Conservation (phyloP, 2,113 vertebrate species). For the Spheniscus mendiculus region DNA sequence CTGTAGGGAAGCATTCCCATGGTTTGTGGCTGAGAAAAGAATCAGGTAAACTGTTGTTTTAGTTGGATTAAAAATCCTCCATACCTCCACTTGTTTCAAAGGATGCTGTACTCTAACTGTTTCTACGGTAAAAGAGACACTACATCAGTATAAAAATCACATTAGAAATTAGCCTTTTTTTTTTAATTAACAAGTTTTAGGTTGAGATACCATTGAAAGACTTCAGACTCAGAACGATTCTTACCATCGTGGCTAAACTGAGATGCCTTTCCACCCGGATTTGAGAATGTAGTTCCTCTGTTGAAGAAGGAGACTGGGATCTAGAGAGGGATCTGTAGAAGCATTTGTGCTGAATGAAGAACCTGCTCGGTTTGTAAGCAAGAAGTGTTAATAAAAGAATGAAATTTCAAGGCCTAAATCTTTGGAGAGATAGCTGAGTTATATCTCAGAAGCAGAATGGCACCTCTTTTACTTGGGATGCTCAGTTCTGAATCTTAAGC, state of each 20-base stretch:
- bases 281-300: background rate
- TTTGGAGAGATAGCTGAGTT: background rate
- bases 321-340: background rate
- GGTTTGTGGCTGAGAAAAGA: background rate
- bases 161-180: background rate
- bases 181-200: background rate
- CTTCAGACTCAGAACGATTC: background rate
- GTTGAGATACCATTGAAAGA: background rate
- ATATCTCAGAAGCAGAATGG: background rate
- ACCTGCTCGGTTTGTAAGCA: background rate
- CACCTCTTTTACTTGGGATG: background rate
- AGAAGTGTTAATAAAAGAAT: background rate
- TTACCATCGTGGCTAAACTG: background rate
- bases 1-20: constrained; percentile 24
- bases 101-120: background rate
- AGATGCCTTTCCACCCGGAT: background rate
- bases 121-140: background rate
- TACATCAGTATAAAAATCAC: background rate
- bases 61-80: background rate
- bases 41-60: constrained; percentile 17
- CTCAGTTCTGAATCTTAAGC: background rate
- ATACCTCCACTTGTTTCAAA: background rate
- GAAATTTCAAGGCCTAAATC: background rate
- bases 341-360: background rate
- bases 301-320: background rate